A percentile compares a stretch with the other conserved stretches of the same genome.
Conservation (phyloP, 1,140 invertebrate species). For the Neomicropteryx cornuta region DNA sequence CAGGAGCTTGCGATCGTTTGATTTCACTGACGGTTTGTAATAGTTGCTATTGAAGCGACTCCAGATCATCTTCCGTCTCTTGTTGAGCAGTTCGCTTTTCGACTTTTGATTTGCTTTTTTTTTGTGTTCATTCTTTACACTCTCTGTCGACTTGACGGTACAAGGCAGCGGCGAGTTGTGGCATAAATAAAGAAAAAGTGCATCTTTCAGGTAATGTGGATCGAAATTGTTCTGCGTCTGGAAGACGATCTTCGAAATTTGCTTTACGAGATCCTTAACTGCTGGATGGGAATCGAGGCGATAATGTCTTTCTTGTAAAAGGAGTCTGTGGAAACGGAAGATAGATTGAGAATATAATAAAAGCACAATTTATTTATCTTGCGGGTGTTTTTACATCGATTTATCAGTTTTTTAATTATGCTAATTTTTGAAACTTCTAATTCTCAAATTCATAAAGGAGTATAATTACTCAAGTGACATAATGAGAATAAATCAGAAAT, state of each 20-base stretch:
- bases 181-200: constrained; percentile 71
- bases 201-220: constrained; percentile 66
- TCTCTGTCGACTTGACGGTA: constrained; percentile 19
- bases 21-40: no score
- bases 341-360: no score
- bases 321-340: constrained; percentile 11
- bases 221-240: constrained; percentile 52
- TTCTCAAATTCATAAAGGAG: no score
- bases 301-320: constrained; percentile 32
- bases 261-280: constrained; percentile 51
- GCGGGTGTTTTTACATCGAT: no score
- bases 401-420: no score
- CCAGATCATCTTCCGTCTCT: constrained; percentile 19
- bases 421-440: no score
- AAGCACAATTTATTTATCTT: no score
- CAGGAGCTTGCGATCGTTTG: no score
- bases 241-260: constrained; percentile 48
- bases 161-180: constrained; percentile 72
- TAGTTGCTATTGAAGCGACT: no score
- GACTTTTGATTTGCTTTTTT: constrained; percentile 17
- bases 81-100: constrained; percentile 14
- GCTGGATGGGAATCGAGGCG: constrained; percentile 55
- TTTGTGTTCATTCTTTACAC: constrained; percentile 11
- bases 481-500: no score
- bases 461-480: no score